A percentile compares a stretch with the other conserved stretches of the same genome.
phyloP scores from a whole-genome alignment of 2,113 vertebrate species.

The Uria aalge region DNA sequence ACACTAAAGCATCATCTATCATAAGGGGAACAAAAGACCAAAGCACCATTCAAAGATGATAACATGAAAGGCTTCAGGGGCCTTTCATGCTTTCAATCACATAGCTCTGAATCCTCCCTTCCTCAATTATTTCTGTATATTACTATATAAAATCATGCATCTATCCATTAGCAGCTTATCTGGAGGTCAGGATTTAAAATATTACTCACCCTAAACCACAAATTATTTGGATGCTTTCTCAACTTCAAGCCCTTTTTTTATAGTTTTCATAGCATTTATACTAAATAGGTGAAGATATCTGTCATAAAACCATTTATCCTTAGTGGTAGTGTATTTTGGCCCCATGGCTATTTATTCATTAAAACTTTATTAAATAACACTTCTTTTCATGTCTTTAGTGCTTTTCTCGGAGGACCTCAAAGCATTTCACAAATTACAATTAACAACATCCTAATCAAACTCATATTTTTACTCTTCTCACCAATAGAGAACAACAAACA shows the following conservation, averaged over 20 bases:
- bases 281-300: background rate
- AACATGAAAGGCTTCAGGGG: constrained; percentile 39
- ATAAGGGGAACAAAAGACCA: constrained; percentile 36
- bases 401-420: background rate
- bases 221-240: background rate
- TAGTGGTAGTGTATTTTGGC: background rate
- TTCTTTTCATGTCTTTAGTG: background rate
- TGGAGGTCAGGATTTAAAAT: background rate
- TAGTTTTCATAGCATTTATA: background rate
- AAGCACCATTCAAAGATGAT: constrained; percentile 25
- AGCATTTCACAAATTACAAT: background rate
- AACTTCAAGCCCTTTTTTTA: background rate
- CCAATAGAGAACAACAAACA: background rate
- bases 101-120: background rate
- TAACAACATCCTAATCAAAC: background rate
- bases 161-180: background rate
- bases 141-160: background rate
- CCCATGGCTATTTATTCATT: background rate
- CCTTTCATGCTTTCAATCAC: constrained; percentile 21
- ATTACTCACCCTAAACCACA: background rate
- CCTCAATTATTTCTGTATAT: constrained; percentile 22
- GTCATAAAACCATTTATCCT: background rate
- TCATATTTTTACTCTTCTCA: background rate
- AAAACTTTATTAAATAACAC: background rate
- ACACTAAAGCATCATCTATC: constrained; percentile 26